Percentiles rank a stretch among this genome's conserved stretches.
These are phyloP conservation scores for Meloidogyne exigua DNA, from an alignment of 1,140 invertebrate genomes.

Conservation along the genomic window DNA sequence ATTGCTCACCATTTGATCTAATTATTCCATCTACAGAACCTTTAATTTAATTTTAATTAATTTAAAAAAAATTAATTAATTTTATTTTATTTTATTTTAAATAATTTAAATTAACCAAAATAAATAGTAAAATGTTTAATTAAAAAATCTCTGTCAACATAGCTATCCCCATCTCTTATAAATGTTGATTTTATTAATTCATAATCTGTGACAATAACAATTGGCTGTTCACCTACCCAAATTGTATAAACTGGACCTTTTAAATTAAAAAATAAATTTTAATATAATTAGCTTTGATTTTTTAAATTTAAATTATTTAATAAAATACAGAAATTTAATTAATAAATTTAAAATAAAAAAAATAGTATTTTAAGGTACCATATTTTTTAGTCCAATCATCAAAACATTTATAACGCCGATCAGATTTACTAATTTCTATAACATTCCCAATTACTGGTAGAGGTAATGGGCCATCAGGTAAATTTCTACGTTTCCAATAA, in stretches of 20 bases:
- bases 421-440: constrained; percentile 6
- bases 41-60: neutral
- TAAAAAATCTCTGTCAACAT: constrained; percentile 26
- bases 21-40: constrained; percentile 28
- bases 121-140: constrained; percentile 11
- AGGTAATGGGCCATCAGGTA: constrained; percentile 36
- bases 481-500: constrained; percentile 35
- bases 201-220: constrained; percentile 32
- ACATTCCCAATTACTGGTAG: constrained; percentile 28
- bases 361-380: constrained; percentile 6
- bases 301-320: too few relatives aligned
- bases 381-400: constrained; percentile 13
- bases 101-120: constrained; percentile 9
- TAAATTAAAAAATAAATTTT: neutral
- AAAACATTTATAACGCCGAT: constrained; percentile 13
- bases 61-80: constrained; percentile 1
- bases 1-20: constrained; percentile 74
- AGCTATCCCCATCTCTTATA: constrained; percentile 24
- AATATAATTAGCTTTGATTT: too few relatives aligned
- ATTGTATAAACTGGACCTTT: constrained; percentile 29
- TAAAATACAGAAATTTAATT: neutral
- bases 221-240: constrained; percentile 30
- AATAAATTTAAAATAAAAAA: too few relatives aligned
- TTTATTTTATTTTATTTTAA: constrained; percentile 7
- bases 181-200: constrained; percentile 33